These are phyloP conservation scores for Xenus cinereus DNA, from an alignment of 2,113 vertebrate genomes.

Conservation along the genomic window DNA sequence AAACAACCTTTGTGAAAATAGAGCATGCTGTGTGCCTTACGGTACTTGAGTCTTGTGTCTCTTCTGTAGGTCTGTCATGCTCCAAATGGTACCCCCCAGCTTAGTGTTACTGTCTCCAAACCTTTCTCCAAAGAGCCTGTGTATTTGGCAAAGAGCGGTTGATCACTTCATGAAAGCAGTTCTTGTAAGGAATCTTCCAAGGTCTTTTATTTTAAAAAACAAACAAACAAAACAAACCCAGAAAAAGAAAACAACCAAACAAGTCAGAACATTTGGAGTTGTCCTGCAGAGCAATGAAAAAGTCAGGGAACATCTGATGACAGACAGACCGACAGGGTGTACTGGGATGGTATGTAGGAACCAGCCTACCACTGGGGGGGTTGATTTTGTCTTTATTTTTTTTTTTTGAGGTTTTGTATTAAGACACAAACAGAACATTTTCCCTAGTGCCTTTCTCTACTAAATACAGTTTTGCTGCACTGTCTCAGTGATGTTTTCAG, in stretches of 20 bases:
- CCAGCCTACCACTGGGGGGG: accelerated
- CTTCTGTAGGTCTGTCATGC: not conserved
- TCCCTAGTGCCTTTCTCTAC: not conserved
- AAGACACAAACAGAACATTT: not conserved
- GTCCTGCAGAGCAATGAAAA: not conserved
- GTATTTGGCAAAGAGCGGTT: not conserved
- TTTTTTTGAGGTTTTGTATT: not conserved
- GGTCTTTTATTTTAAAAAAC: not conserved
- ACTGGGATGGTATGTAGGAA: not conserved
- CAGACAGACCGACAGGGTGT: not conserved
- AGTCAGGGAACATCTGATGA: not conserved
- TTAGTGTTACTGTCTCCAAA: not conserved
- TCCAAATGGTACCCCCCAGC: not conserved
- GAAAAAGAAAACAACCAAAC: not conserved
- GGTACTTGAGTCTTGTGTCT: not conserved
- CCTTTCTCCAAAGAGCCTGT: not conserved
- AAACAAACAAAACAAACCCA: not conserved
- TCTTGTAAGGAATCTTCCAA: not conserved
- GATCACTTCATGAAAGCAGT: not conserved
- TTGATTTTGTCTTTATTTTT: not conserved
- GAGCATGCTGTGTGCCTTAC: not conserved
- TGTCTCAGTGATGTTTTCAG: not conserved
- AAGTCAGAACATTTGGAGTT: not conserved
- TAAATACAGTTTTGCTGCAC: not conserved
- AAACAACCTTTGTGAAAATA: not conserved